Percentiles rank a stretch among this genome's conserved stretches.
phyloP scores from a whole-genome alignment of 2,113 vertebrate species.

The Prunella himalayana region DNA sequence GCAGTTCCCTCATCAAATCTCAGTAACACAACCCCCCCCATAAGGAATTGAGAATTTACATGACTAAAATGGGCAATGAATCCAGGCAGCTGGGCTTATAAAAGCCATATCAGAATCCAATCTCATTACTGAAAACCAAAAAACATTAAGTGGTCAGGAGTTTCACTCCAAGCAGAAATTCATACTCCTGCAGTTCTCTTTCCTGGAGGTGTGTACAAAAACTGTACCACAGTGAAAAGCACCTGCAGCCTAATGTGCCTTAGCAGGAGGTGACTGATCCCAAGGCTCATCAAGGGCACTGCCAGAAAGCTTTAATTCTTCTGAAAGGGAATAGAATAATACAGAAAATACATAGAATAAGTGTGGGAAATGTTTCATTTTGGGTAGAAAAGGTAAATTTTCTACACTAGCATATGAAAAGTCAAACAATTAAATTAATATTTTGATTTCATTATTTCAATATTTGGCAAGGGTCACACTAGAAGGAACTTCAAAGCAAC shows the following conservation, averaged over 20 bases:
- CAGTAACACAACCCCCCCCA: neutral
- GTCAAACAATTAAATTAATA: neutral
- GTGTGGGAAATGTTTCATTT: neutral
- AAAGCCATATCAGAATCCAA: neutral
- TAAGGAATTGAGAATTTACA: neutral
- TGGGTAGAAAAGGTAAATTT: neutral
- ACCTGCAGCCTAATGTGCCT: neutral
- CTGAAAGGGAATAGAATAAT: neutral
- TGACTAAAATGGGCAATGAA: neutral
- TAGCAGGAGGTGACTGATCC: neutral
- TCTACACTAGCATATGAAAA: neutral
- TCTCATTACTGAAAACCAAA: neutral
- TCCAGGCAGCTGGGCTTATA: neutral
- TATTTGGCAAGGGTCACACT: neutral
- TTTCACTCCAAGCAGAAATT: neutral
- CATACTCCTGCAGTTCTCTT: neutral
- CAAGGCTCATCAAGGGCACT: neutral
- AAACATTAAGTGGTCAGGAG: neutral
- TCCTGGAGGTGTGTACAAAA: neutral
- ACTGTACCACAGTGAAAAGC: neutral
- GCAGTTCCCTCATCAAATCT: neutral
- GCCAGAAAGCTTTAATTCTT: neutral
- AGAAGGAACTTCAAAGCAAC: neutral
- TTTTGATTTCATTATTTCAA: neutral
- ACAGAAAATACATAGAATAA: neutral